A percentile compares a stretch with the other conserved stretches of the same genome.
phyloP scores from a whole-genome alignment of 2,113 vertebrate species.

The Melospiza georgiana region DNA sequence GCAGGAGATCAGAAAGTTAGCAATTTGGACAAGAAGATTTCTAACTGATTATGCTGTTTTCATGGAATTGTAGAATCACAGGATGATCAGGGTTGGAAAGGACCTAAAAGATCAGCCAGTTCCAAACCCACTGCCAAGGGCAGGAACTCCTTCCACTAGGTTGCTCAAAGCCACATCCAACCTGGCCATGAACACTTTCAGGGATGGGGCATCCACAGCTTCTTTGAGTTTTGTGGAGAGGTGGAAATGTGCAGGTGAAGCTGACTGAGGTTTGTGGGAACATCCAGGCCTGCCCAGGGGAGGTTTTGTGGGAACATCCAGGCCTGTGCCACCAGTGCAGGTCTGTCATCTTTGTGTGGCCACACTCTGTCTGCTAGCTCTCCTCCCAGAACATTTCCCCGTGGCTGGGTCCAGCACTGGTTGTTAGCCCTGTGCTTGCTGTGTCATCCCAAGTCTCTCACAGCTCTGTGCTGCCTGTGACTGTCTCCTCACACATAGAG shows the following conservation, averaged over 20 bases:
- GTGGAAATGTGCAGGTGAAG: accelerated
- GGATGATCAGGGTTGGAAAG: not conserved
- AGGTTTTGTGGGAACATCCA: not conserved
- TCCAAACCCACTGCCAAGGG: not conserved
- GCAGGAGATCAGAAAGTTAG: not conserved
- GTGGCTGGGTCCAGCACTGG: not conserved
- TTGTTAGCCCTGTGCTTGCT: not conserved
- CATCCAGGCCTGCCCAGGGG: not conserved
- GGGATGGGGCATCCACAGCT: not conserved
- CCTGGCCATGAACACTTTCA: not conserved
- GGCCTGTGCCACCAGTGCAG: not conserved
- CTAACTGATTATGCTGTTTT: not conserved
- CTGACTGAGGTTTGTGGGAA: not conserved
- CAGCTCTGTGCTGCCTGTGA: accelerated
- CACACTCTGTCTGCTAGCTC: not conserved
- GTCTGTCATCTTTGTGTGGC: not conserved
- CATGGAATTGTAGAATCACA: not conserved
- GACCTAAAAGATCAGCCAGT: not conserved
- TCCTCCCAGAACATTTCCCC: not conserved
- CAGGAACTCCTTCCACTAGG: not conserved
- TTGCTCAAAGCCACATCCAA: not conserved
- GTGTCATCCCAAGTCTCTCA: accelerated
- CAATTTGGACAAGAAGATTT: not conserved
- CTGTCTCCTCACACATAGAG: not conserved
- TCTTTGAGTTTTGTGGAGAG: not conserved